Percentiles rank a stretch among this genome's conserved stretches.
Conservation (phyloP, 2,797 vertebrate species). For the Sebastes umbrosus region DNA sequence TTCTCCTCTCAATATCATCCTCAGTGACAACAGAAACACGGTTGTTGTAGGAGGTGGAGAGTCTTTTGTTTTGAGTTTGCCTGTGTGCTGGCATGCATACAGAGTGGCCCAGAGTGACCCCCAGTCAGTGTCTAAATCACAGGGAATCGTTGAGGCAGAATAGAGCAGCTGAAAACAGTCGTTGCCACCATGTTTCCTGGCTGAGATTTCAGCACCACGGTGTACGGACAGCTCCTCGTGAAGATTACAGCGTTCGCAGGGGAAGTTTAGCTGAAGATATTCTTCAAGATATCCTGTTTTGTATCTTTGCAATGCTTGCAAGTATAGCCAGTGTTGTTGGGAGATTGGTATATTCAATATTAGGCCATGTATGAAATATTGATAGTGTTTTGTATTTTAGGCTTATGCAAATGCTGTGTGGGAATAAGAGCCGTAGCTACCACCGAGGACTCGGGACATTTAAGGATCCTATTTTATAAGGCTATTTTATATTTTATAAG, state of each 20-base stretch:
- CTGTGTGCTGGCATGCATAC: constrained; percentile 17
- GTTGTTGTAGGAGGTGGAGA: constrained; percentile 10
- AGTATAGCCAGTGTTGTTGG: neutral
- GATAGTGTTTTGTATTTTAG: neutral
- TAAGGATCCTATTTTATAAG: neutral
- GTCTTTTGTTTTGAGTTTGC: neutral
- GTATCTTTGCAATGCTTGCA: neutral
- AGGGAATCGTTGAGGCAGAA: neutral
- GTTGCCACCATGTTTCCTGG: neutral
- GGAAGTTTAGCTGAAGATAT: neutral
- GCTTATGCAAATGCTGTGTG: neutral
- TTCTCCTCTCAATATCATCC: neutral
- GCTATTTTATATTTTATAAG: neutral
- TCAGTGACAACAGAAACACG: constrained; percentile 19
- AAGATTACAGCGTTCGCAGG: neutral
- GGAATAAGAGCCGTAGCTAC: neutral
- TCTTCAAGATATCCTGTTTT: neutral
- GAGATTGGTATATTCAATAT: neutral
- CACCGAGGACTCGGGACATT: neutral
- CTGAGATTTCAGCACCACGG: constrained; percentile 33
- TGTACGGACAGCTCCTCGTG: constrained; percentile 9
- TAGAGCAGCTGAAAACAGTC: neutral
- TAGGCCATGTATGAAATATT: neutral
- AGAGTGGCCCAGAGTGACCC: constrained; percentile 33
- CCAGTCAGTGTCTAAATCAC: constrained; percentile 17